Evolutionary conservation across 2,113 vertebrate species (phyloP).

Genomic region (Passer montanus): DNA sequence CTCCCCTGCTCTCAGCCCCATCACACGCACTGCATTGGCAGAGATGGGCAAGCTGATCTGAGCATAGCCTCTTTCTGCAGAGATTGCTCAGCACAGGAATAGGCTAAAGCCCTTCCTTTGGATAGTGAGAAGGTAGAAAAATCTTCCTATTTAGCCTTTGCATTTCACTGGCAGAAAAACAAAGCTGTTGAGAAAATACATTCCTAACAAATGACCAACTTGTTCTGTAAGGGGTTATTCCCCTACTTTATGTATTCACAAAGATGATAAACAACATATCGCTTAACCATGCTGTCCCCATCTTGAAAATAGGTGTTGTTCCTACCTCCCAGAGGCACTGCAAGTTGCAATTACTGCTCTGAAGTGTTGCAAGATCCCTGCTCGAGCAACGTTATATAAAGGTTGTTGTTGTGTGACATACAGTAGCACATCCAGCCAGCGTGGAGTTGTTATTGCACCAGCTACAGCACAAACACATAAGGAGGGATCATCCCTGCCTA

Average conservation of each 20-base stretch:
- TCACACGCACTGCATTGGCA: accelerated
- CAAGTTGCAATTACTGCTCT: neutral
- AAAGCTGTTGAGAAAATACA: neutral
- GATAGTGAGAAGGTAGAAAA: neutral
- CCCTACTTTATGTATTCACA: neutral
- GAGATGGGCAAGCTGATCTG: neutral
- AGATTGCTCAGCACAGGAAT: neutral
- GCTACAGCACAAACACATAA: neutral
- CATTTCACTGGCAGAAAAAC: neutral
- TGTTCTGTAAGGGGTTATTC: constrained; percentile 19
- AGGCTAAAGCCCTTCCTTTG: neutral
- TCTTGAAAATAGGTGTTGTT: neutral
- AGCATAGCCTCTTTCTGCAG: neutral
- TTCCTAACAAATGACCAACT: neutral
- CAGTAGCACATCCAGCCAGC: neutral
- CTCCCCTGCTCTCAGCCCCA: neutral
- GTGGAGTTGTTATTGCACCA: neutral
- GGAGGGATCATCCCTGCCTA: constrained; percentile 26
- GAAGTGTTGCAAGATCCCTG: neutral
- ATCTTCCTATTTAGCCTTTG: neutral
- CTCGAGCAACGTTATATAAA: accelerated
- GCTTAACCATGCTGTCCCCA: neutral
- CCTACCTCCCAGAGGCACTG: neutral
- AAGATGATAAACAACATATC: constrained; percentile 19
- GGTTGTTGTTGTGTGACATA: neutral